phyloP scores from a whole-genome alignment of 2,113 vertebrate species.

The Leuciscus idus region DNA sequence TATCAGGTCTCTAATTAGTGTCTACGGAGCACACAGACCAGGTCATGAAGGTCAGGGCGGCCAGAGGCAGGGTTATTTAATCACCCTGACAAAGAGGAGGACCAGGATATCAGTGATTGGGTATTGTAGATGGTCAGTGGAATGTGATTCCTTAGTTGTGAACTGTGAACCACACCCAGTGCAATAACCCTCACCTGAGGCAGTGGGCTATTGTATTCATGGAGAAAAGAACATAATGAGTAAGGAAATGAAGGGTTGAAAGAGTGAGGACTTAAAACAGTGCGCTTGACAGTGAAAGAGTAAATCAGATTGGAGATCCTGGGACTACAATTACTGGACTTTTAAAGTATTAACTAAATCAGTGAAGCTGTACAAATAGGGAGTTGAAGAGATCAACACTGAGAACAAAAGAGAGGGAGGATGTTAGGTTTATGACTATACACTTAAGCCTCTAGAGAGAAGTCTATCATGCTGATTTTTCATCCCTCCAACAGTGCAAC shows the following conservation, averaged over 20 bases:
- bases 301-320: constrained; percentile 55
- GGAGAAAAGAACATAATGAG: constrained; percentile 38
- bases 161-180: constrained; percentile 50
- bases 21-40: constrained; percentile 72
- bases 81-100: constrained; percentile 62
- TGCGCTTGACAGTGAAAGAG: constrained; percentile 29
- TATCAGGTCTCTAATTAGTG: constrained; percentile 72
- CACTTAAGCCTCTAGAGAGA: constrained; percentile 45
- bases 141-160: constrained; percentile 53
- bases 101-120: constrained; percentile 47
- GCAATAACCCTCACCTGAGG: constrained; percentile 60
- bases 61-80: constrained; percentile 73
- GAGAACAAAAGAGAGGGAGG: constrained; percentile 41
- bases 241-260: constrained; percentile 52
- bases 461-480: constrained; percentile 64
- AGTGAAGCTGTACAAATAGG: constrained; percentile 34
- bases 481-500: constrained; percentile 49
- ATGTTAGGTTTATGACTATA: constrained; percentile 25
- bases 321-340: constrained; percentile 39
- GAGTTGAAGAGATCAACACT: constrained; percentile 34
- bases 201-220: constrained; percentile 39
- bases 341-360: constrained; percentile 45
- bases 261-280: constrained; percentile 35
- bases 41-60: constrained; percentile 69
- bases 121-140: constrained; percentile 52